Conservation (phyloP, 2,113 vertebrate species). For the Toxotes jaculatrix region DNA sequence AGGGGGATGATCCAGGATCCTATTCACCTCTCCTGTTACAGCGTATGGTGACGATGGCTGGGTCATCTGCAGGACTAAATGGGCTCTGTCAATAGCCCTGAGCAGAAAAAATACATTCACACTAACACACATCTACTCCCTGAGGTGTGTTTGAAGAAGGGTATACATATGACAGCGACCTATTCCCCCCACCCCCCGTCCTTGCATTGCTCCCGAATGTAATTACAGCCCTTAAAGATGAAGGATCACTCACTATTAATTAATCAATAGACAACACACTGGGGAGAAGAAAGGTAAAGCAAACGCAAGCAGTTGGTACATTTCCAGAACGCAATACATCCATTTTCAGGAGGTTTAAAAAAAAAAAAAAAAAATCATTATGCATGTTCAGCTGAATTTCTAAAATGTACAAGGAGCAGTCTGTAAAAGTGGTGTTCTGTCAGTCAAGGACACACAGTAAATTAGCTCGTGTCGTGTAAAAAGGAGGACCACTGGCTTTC, state of each 20-base stretch:
- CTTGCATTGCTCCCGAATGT: constrained; percentile 47
- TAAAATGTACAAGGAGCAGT: background rate
- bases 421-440: constrained; percentile 9
- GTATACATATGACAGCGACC: constrained; percentile 36
- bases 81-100: background rate
- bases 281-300: constrained; percentile 30
- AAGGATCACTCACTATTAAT: constrained; percentile 75
- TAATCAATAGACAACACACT: constrained; percentile 78
- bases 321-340: constrained; percentile 52
- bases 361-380: constrained; percentile 28
- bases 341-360: constrained; percentile 11
- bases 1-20: constrained; percentile 74
- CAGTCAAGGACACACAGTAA: background rate
- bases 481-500: background rate
- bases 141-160: constrained; percentile 47
- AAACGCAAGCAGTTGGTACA: constrained; percentile 40
- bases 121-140: constrained; percentile 30
- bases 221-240: constrained; percentile 72
- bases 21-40: constrained; percentile 26
- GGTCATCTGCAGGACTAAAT: constrained; percentile 39
- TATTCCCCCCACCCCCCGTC: constrained; percentile 13
- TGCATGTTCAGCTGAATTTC: constrained; percentile 9
- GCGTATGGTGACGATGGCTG: constrained; percentile 9
- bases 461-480: background rate
- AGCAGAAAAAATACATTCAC: background rate